phyloP scores from a whole-genome alignment of 2,113 vertebrate species.

The Brachionichthys hirsutus region DNA sequence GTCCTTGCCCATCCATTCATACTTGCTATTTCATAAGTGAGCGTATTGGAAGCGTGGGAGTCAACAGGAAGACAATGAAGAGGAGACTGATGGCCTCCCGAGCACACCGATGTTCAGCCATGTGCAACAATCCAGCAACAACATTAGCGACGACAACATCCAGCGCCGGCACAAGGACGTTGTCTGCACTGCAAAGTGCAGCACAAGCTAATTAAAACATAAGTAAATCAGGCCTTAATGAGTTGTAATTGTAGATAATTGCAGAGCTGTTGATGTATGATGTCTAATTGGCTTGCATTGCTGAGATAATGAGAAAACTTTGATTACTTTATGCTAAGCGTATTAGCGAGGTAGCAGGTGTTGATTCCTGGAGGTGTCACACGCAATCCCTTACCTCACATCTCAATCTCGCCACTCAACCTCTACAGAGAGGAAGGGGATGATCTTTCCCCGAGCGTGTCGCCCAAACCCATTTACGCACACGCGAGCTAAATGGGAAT shows the following conservation, averaged over 20 bases:
- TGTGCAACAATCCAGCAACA: slow-evolving; percentile 60
- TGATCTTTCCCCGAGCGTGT: slow-evolving; percentile 12
- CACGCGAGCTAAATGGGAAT: slow-evolving; percentile 13
- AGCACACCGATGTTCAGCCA: slow-evolving; percentile 47
- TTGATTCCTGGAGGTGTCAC: slow-evolving; percentile 67
- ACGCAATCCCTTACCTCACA: slow-evolving; percentile 59
- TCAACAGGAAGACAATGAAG: slow-evolving; percentile 51
- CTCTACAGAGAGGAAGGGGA: slow-evolving; percentile 25
- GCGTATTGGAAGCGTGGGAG: slow-evolving; percentile 23
- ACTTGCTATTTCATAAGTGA: slow-evolving; percentile 15
- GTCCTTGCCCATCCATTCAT: neutral
- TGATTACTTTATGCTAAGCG: slow-evolving; percentile 79
- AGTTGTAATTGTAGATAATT: slow-evolving; percentile 75
- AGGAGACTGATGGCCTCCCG: slow-evolving; percentile 57
- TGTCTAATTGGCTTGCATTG: slow-evolving; percentile 74
- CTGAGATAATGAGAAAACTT: slow-evolving; percentile 79
- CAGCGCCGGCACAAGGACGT: slow-evolving; percentile 45
- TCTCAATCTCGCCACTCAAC: slow-evolving; percentile 69
- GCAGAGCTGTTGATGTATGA: slow-evolving; percentile 73
- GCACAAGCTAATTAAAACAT: slow-evolving; percentile 74
- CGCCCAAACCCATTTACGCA: slow-evolving; percentile 44
- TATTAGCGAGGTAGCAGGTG: slow-evolving; percentile 75
- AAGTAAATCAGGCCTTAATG: slow-evolving; percentile 75
- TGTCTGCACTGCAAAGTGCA: slow-evolving; percentile 50
- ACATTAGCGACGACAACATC: slow-evolving; percentile 43